Percentiles rank a stretch among this genome's conserved stretches.
Evolutionary conservation across 2,113 vertebrate species (phyloP).

Genomic region (Chaetops frenatus): DNA sequence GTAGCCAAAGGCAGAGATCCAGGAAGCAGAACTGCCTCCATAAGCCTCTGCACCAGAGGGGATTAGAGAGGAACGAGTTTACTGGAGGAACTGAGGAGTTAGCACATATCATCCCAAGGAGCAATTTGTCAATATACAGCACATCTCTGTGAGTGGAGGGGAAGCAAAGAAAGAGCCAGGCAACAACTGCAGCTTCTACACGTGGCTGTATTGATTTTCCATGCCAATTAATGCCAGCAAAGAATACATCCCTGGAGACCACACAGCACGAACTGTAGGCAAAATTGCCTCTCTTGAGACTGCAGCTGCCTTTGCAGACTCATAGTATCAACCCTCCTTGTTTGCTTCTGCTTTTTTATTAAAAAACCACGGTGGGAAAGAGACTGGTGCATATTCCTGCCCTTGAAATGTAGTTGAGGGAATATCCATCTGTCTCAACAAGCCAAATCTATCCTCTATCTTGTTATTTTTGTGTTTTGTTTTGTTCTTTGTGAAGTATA

Average conservation of each 20-base stretch:
- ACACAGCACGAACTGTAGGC: background rate
- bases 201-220: background rate
- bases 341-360: background rate
- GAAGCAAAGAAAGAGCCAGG: background rate
- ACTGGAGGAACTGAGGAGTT: background rate
- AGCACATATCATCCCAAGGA: background rate
- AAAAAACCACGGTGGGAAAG: background rate
- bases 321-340: background rate
- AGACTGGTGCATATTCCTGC: background rate
- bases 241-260: background rate
- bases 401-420: background rate
- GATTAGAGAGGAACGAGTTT: background rate
- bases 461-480: background rate
- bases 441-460: background rate
- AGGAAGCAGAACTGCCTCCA: background rate
- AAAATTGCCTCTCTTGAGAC: background rate
- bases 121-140: background rate
- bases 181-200: background rate
- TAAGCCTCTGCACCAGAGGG: background rate
- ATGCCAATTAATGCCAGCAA: background rate
- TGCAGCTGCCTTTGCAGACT: background rate
- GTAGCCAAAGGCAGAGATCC: background rate
- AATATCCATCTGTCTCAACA: background rate
- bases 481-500: background rate
- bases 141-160: fast-evolving